phyloP scores from a whole-genome alignment of 2,888 invertebrate species.

The Andricus curvator region DNA sequence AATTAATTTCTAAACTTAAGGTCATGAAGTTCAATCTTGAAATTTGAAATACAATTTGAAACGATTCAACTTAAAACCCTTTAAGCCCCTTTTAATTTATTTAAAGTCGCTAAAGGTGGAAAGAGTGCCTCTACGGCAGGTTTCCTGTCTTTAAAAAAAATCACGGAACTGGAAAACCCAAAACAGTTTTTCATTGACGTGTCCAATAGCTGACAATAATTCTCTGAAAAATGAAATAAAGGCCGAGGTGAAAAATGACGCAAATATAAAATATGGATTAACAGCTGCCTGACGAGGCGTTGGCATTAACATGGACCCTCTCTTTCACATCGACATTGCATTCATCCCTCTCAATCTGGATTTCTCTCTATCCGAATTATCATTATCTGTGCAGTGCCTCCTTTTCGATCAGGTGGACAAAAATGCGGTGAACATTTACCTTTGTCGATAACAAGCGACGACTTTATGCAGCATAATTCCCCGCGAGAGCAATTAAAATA shows the following conservation, averaged over 20 bases:
- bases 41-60: too few relatives aligned
- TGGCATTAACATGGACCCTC: not conserved
- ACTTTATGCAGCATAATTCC: slow-evolving; percentile 46
- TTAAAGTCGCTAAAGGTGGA: too few relatives aligned
- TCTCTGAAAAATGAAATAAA: not conserved
- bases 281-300: not conserved
- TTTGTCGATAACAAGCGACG: slow-evolving; percentile 57
- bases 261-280: slow-evolving; percentile 10
- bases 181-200: not conserved
- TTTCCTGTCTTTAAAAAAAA: too few relatives aligned
- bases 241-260: not conserved
- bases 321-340: not conserved
- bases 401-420: slow-evolving; percentile 44
- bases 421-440: slow-evolving; percentile 56
- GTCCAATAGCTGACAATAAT: not conserved
- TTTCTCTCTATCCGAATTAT: not conserved
- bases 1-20: too few relatives aligned
- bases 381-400: not conserved
- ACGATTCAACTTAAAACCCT: too few relatives aligned
- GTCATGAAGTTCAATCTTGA: too few relatives aligned
- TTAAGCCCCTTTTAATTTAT: too few relatives aligned
- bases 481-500: slow-evolving; percentile 7
- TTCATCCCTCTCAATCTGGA: not conserved
- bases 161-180: not conserved
- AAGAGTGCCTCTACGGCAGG: too few relatives aligned